Conservation (phyloP, 2,113 vertebrate species). For the Cebidichthys violaceus region DNA sequence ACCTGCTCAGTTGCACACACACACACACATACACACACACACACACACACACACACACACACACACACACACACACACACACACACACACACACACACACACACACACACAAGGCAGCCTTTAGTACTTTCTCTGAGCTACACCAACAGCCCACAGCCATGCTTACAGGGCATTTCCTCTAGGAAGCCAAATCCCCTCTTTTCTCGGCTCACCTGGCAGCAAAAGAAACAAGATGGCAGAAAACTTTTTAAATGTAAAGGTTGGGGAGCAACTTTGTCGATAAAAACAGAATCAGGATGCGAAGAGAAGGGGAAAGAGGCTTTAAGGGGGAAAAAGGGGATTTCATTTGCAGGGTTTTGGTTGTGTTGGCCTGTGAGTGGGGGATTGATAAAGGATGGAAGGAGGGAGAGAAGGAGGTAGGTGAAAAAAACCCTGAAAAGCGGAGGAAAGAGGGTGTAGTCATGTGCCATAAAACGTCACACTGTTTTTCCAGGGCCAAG, state of each 20-base stretch:
- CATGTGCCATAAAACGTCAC: slow-evolving; percentile 61
- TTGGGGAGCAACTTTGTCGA: slow-evolving; percentile 70
- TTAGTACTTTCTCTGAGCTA: slow-evolving; percentile 65
- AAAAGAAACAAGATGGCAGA: slow-evolving; percentile 48
- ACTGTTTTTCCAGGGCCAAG: slow-evolving; percentile 69
- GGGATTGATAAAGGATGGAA: slow-evolving; percentile 50
- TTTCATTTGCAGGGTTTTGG: slow-evolving; percentile 67
- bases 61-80: slow-evolving; percentile 17
- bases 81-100: slow-evolving; percentile 23
- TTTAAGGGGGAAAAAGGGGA: slow-evolving; percentile 56
- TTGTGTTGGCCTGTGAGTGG: slow-evolving; percentile 62
- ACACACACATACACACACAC: slow-evolving; percentile 4
- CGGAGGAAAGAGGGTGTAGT: slow-evolving; percentile 37
- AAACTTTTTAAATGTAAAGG: slow-evolving; percentile 74
- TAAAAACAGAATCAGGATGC: slow-evolving; percentile 73
- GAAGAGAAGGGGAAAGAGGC: slow-evolving; percentile 75
- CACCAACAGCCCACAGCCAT: slow-evolving; percentile 73
- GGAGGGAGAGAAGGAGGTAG: slow-evolving; percentile 40
- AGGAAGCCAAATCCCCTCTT: slow-evolving; percentile 72
- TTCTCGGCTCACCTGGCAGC: slow-evolving; percentile 71
- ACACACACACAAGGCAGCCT: slow-evolving; percentile 15
- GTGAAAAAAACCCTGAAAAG: slow-evolving; percentile 20
- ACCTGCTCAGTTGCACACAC: not conserved
- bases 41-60: slow-evolving; percentile 20
- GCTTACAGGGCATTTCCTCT: slow-evolving; percentile 75